These are phyloP conservation scores for Pterobdella sp. DNA, from an alignment of 2,888 invertebrate species.

Conservation along the genomic window DNA sequence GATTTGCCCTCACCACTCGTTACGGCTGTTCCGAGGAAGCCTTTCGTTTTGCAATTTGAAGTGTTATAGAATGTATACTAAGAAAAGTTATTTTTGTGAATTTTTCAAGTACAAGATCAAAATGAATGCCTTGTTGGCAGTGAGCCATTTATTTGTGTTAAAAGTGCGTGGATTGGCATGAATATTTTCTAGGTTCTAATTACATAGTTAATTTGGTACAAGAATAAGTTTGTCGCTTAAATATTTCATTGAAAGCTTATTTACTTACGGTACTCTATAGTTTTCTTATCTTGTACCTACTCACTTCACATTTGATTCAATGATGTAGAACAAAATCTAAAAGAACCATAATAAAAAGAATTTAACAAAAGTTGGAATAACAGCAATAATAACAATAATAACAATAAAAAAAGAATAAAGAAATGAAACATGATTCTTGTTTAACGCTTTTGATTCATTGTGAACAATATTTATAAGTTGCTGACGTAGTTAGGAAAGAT, in stretches of 20 bases:
- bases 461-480: conserved; percentile 15
- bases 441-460: conserved; percentile 11
- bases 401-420: neutral
- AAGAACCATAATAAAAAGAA: neutral
- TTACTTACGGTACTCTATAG: too few species aligned
- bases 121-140: too few species aligned
- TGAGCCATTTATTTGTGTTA: neutral
- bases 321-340: neutral
- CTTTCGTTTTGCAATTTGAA: too few species aligned
- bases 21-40: too few species aligned
- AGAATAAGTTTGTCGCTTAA: too few species aligned
- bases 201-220: neutral
- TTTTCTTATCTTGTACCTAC: too few species aligned
- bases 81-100: too few species aligned
- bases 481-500: conserved; percentile 3
- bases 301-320: too few species aligned
- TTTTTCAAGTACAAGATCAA: too few species aligned
- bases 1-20: too few species aligned
- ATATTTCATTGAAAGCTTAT: too few species aligned
- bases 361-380: neutral
- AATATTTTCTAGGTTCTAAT: neutral
- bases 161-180: neutral
- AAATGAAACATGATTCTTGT: neutral
- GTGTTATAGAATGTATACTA: too few species aligned
- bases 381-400: neutral